Base-by-base conservation (phyloP, 2,797 vertebrate genomes). In the Sus cebifrons region DNA sequence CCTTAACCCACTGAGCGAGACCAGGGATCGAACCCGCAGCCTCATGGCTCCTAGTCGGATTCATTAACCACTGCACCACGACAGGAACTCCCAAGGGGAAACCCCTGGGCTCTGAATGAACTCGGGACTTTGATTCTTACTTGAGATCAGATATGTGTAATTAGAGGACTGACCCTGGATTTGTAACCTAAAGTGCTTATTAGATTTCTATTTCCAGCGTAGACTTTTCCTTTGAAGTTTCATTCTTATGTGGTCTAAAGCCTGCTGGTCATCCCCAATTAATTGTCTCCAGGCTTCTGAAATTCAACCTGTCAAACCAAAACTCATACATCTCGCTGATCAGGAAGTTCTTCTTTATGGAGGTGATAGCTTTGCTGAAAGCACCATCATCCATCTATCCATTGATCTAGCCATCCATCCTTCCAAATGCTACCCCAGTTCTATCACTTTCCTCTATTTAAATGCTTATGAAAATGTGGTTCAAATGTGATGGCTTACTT, bases 181-280 rank as follows among this genome's bases (percentile, higher is more conserved):
- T 74, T 86, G 27, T 58, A 29, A 73, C 36, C 27, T 21, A 56
- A 82, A 85, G 40, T 89, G 36, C 32, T n/a, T 32, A 11, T 0
- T 49, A 70, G 44, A 15, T 82, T 27, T 62, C 78, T 78, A 40
- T 70, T 95, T 68, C 44, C 10, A 62, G 18, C 17, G 62, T 18
- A 54, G 17, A 74, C 68, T 83, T 96, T 32, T 86, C n/a, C 74
- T 77, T 36, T 25, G 52, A 44, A 49, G 65, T 96, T 96, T 88
- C 44, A 62, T 68, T 96, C 77, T 93, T 75, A 70, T 7, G 20
- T 62, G 16, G n/a, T 49, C 64, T 74, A 78, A 23, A 92, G 20
- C 62, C 44, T 79, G n/a, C 4, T 25, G 23, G 56, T n/a, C n/a
- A 65, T 89, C 44, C 52, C 27, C 23, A 56, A 4, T 5, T 54